phyloP scores from a whole-genome alignment of 2,797 vertebrate genomes.

The Mycteria americana region DNA sequence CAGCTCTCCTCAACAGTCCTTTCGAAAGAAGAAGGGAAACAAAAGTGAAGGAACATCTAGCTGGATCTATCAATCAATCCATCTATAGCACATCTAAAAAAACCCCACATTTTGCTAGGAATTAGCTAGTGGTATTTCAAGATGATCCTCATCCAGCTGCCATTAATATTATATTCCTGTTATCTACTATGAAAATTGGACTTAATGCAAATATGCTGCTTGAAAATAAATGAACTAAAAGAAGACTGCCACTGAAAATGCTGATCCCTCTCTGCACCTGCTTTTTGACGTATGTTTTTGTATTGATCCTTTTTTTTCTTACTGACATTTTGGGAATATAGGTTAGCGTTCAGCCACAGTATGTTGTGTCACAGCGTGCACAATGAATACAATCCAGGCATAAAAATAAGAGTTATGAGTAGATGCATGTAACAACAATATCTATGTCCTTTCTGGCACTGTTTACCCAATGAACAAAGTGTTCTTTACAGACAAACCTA shows the following conservation, averaged over 20 bases:
- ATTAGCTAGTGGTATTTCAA: neutral
- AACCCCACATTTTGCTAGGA: neutral
- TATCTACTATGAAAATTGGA: neutral
- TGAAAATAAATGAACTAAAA: neutral
- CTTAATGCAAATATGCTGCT: neutral
- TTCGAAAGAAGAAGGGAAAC: neutral
- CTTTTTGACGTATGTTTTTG: neutral
- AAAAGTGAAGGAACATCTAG: neutral
- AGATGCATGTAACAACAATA: neutral
- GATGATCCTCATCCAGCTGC: neutral
- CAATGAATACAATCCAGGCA: neutral
- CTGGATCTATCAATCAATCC: neutral
- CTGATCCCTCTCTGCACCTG: neutral
- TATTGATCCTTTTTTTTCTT: neutral
- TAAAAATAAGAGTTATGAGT: neutral
- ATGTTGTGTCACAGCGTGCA: neutral
- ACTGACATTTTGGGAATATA: neutral
- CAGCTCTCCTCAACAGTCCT: neutral
- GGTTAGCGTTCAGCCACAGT: neutral
- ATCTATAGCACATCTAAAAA: neutral
- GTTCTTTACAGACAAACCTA: neutral
- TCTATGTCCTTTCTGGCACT: neutral
- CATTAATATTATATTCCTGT: neutral
- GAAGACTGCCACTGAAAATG: fast-evolving
- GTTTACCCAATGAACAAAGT: neutral